Evolutionary conservation across 2,113 vertebrate genomes (phyloP).

Genomic region (Muscicapa adusta): DNA sequence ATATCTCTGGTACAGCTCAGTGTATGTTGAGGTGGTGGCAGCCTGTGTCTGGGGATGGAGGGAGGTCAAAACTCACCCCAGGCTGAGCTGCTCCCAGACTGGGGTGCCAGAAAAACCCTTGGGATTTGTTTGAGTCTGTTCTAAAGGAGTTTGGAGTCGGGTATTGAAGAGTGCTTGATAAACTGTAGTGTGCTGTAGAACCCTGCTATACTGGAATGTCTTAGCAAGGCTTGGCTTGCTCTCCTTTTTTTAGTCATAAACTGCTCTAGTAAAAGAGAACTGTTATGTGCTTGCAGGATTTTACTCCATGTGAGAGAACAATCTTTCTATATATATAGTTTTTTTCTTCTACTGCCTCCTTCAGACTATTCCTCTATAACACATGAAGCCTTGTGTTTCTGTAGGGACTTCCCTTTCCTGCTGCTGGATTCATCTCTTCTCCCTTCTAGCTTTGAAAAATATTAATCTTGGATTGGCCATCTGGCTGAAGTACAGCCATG

Average conservation of each 20-base stretch:
- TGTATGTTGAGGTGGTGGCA: accelerated
- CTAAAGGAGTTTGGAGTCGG: not conserved
- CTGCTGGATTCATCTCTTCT: not conserved
- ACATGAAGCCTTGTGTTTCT: not conserved
- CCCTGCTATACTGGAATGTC: not conserved
- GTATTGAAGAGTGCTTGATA: not conserved
- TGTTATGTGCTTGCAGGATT: not conserved
- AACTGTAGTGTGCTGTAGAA: not conserved
- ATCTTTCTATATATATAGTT: not conserved
- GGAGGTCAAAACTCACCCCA: not conserved
- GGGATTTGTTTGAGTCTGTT: not conserved
- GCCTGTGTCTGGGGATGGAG: accelerated
- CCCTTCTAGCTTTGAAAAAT: not conserved
- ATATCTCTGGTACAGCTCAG: not conserved
- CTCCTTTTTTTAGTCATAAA: not conserved
- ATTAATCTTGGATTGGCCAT: not conserved
- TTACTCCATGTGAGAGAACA: not conserved
- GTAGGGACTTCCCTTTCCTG: not conserved
- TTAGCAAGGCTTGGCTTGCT: not conserved
- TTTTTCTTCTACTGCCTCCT: not conserved
- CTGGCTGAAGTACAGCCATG: not conserved
- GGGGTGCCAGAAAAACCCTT: not conserved
- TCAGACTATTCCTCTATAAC: not conserved
- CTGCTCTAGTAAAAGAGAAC: not conserved
- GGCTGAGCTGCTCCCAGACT: not conserved